Evolutionary conservation across 1,140 invertebrate species (phyloP), one percentile per base, ranked within the genome.

Genomic region (Linepithema humile): DNA sequence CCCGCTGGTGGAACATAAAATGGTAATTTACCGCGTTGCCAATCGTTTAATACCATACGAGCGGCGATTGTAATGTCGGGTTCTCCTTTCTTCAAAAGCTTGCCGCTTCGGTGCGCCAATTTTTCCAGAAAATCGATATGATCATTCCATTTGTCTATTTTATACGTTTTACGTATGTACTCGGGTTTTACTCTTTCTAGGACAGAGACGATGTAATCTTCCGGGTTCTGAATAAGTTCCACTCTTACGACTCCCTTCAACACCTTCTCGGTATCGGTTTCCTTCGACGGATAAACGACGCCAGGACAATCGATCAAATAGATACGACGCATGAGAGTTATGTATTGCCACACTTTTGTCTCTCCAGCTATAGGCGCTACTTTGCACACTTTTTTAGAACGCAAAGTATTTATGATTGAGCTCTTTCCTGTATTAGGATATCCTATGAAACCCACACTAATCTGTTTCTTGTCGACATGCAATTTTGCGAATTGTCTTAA

Each of bases 331-430:
- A 99, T 99, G 32, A 99, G 94, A 0, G 99, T 99, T 64, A 99
- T 99, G 92, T 99, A 99, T 92, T 99, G 99, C 99, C 99, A 99
- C 0, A 99, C 98, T 96, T 99, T 99, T 0, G 99, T 99, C 95
- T 99, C 99, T 7, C 99, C 99, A 85, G 99, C 99, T 91, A 99
- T 98, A 7, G 99, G 99, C 12, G 99, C 99, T 3, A 99, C 98
- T 94, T 99, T 99, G 93, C 99, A 99, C 2, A 99, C 98, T 94
- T 99, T 99, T 91, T 99, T 99, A 0, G 97, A 97, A 83, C 98
- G 96, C 38, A 99, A 93, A 0, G 99, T 98, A 93, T 99, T 99
- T 73, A 99, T 99, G 26, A 99, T 97, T 9, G 99, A 99, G 85
- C 98, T 99, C 95, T 99, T 99, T 0, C 99, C 99, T 12, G 98